Conservation (phyloP, 2,113 vertebrate genomes). For the Xerus inauris region DNA sequence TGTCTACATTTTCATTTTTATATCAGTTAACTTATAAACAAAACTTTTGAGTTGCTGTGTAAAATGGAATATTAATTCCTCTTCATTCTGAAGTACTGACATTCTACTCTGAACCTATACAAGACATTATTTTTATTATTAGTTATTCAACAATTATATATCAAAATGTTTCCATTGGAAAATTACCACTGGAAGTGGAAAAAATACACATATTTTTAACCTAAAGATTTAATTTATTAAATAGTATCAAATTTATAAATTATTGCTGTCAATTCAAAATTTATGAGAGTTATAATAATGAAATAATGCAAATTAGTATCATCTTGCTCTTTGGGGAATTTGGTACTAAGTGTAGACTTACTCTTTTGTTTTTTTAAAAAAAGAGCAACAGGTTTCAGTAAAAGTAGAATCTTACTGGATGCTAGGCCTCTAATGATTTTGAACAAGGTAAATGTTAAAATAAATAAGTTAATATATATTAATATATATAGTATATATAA, state of each 20-base stretch:
- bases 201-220: not conserved
- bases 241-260: not conserved
- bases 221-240: not conserved
- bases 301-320: not conserved
- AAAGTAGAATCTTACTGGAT: not conserved
- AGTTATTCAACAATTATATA: not conserved
- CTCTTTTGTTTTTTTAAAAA: not conserved
- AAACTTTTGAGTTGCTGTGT: not conserved
- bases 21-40: not conserved
- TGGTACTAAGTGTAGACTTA: not conserved
- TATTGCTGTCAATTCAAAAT: not conserved
- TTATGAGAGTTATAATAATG: not conserved
- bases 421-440: not conserved
- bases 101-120: not conserved
- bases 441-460: no score
- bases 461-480: no score
- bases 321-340: not conserved
- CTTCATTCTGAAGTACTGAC: not conserved
- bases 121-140: not conserved
- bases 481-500: no score
- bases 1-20: not conserved
- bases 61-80: not conserved
- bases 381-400: not conserved
- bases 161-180: not conserved
- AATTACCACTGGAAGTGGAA: not conserved